A percentile compares a stretch with the other conserved stretches of the same genome.
Conservation (phyloP, 2,888 invertebrate species). For the Rotaria magnacalcarata region DNA sequence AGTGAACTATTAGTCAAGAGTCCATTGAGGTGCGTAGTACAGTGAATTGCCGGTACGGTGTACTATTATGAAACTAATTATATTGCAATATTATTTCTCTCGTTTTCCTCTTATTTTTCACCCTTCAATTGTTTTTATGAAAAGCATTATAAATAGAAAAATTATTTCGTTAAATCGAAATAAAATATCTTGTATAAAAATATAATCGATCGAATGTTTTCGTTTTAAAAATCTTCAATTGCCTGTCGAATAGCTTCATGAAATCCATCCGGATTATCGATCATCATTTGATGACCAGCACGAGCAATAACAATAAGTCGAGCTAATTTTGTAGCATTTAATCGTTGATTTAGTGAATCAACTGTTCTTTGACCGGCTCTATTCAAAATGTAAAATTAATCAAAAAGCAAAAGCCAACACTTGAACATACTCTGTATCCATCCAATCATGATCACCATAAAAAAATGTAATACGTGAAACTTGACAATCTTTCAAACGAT, state of each 20-base stretch:
- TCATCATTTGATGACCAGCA: constrained; percentile 17
- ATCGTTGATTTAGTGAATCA: background rate
- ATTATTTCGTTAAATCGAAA: too few relatives aligned
- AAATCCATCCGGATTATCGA: constrained; percentile 12
- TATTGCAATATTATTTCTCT: too few relatives aligned
- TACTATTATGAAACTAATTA: too few relatives aligned
- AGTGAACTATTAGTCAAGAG: too few relatives aligned
- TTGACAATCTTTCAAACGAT: background rate
- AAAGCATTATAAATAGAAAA: too few relatives aligned
- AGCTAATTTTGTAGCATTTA: background rate
- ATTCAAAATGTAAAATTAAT: background rate
- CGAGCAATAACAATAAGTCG: background rate
- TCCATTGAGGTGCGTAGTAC: too few relatives aligned
- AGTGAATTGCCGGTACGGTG: too few relatives aligned
- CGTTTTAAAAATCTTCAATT: background rate
- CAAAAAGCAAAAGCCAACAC: background rate
- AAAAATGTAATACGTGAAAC: background rate
- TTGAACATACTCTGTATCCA: background rate
- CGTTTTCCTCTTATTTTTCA: too few relatives aligned
- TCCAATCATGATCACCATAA: constrained; percentile 13
- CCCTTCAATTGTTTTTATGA: too few relatives aligned
- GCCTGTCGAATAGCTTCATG: background rate
- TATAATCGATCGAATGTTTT: too few relatives aligned
- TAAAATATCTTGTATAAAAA: too few relatives aligned
- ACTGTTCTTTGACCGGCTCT: background rate